Base-by-base conservation (phyloP, 2,888 invertebrate genomes). In the Caenorhabditis sp. region DNA sequence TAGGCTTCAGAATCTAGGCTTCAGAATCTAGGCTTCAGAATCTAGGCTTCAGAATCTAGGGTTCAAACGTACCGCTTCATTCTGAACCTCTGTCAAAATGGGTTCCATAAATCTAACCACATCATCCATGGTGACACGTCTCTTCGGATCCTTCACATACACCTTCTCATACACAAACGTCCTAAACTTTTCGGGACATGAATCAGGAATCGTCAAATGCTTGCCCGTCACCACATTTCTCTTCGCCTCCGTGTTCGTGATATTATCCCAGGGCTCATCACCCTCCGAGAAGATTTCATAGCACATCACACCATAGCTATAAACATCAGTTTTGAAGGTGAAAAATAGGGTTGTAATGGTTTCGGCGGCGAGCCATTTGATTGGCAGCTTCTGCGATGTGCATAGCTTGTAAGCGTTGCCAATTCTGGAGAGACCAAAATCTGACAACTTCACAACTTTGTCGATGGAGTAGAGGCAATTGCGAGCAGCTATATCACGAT, bases 221-320 rank as follows among this genome's bases (percentile, higher is more conserved):
- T 52, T 70, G n/a, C 76, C 78, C 1, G 59, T 25, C 25, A 59
- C 59, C 8, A 59, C 59, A 49, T 59, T 59, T 14, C 25, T 3
- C 17, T 59, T 59, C 25, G 59, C 59, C 23, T 43, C 49, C 7
- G 74, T 70, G 50, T 76, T 78, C 17, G 67, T 62, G 14, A 59
- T 43, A 21, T 63, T 66, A 0, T 70, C 78, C 78, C 78, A 78
- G 14, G 78, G 78, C 21, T 78, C 78, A n/a, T 58, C 59, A 14
- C 78, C 78, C n/a, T 76, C 71, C 4, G 71, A 62, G 53, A 71
- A 78, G 14, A 78, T 70, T 53, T 78, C 78, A 38, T 50, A 73
- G 57, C 72, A 67, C 71, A 78, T 74, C 5, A 78, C 76, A 17
- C 78, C 78, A 52, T 76, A 78, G 69, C 76, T 56, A 56, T 56